Base-by-base conservation (phyloP, 1,140 invertebrate genomes). In the Tetramorium alpestre region DNA sequence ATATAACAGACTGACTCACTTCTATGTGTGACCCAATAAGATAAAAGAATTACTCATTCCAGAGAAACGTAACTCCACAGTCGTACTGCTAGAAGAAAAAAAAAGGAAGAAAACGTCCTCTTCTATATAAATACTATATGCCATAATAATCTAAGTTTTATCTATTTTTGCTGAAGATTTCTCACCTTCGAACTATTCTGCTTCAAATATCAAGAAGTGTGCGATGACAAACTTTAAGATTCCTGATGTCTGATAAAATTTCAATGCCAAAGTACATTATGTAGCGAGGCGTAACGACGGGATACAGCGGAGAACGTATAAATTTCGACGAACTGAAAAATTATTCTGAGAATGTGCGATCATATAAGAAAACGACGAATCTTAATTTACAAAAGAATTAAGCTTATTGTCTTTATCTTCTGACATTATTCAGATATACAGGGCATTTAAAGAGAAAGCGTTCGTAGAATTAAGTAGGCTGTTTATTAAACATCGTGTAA, bases 231-330 rank as follows among this genome's bases (percentile, higher is more conserved):
- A 92, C 87, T 89, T 82, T 89, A 91, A 92, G 80, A 93, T 92
- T 91, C 90, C 91, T 92, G 88, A 90, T 81, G 87, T 92, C 91
- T 87, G 90, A 93, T 93, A 92, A 91, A 93, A 90, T 90, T 94
- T 93, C 91, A 91, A 94, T 93, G 93, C 93, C 94, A 95, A 94
- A 94, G 93, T 94, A 92, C 91, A 92, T 92, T 90, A 90, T 88
- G 33, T 76, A 69, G 80, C 33, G 51, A 85, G 22, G 25, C 16
- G 69, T 51, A 62, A 85, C 33, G n/a, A 54, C 28, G 51, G 4
- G 8, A n/a, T 33, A 33, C 8, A 47, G 56, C 22, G 25, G 44
- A 65, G 25, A 25, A 54, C 47, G 54, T 25, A 72, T 82, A 73
- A 73, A 73, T 82, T 82, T 47, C 18, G 22, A 73, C 41, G 7